These are phyloP conservation scores for Clytia hemisphaerica DNA, from an alignment of 30 jellyfish, hydroid and myxozoan species.

Conservation along the genomic window DNA sequence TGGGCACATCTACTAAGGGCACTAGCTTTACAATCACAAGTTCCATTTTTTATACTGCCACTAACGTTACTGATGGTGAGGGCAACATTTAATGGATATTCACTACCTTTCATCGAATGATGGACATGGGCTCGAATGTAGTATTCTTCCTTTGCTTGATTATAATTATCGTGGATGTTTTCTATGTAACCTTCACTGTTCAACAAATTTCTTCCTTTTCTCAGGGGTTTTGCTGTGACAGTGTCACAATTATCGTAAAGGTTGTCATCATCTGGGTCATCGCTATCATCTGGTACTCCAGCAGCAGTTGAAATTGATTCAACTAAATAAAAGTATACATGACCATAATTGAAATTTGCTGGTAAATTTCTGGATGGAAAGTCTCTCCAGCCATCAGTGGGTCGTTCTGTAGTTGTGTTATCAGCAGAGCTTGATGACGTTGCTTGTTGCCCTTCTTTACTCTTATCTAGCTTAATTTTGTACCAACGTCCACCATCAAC, in stretches of 20 bases:
- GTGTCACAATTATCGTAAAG: constrained; percentile 15
- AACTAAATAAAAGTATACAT: constrained; percentile 34
- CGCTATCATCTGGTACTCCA: constrained; percentile 3
- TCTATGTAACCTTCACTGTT: constrained; percentile 36
- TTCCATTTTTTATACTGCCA: constrained; percentile 21
- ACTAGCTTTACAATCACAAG: constrained; percentile 34
- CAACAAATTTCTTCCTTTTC: constrained; percentile 32
- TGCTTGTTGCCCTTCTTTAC: too few species aligned
- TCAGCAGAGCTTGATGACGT: background rate
- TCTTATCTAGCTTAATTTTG: too few species aligned
- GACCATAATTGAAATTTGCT: constrained; percentile 40
- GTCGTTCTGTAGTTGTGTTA: background rate
- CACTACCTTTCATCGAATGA: constrained; percentile 40
- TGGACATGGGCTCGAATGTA: constrained; percentile 36
- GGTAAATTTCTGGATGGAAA: constrained; percentile 37
- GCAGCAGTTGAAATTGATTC: constrained; percentile 15
- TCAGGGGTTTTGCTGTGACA: constrained; percentile 43
- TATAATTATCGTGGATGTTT: constrained; percentile 15
- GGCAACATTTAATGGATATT: constrained; percentile 32
- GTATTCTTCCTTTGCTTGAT: constrained; percentile 16
- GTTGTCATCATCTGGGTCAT: constrained; percentile 22
- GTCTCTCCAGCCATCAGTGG: constrained; percentile 35
- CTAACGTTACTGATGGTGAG: constrained; percentile 26
- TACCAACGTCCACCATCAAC: constrained; percentile 26
- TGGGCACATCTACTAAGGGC: constrained; percentile 61